A percentile compares a stretch with the other conserved stretches of the same genome.
phyloP scores from a whole-genome alignment of 2,113 vertebrate species.

The Dendrocopos noguchii region DNA sequence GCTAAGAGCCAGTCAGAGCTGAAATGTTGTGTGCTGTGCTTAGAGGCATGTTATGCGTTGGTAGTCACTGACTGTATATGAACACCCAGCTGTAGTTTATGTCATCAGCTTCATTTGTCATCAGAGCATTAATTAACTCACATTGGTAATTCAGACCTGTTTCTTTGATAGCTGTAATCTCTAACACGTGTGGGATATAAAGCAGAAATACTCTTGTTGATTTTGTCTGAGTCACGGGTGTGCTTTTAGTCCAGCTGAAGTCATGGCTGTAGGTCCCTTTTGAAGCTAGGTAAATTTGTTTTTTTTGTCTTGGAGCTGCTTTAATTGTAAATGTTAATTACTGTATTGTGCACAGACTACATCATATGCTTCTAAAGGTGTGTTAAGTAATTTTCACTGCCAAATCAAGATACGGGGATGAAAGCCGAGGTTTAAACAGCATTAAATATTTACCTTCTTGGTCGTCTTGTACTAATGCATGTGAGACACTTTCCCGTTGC shows the following conservation, averaged over 20 bases:
- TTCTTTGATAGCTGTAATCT: not conserved
- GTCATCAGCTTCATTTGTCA: not conserved
- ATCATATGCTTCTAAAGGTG: not conserved
- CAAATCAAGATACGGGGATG: not conserved
- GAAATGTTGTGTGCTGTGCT: not conserved
- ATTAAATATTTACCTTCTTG: not conserved
- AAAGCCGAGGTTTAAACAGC: not conserved
- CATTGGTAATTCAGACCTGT: not conserved
- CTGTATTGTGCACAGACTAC: not conserved
- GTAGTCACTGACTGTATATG: not conserved
- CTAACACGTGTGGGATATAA: rapidly evolving
- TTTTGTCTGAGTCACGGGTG: not conserved
- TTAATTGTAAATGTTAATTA: not conserved
- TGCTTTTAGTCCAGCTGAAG: not conserved
- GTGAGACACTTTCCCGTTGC: not conserved
- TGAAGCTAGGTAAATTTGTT: not conserved
- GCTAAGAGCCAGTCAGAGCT: not conserved
- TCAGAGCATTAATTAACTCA: not conserved
- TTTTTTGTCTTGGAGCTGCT: not conserved
- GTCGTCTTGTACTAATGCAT: not conserved
- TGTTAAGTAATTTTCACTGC: not conserved
- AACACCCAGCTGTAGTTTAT: not conserved
- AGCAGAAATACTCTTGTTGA: not conserved
- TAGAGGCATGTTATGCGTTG: not conserved
- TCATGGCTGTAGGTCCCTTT: not conserved